A percentile compares a stretch with the other conserved stretches of the same genome.
Conservation (phyloP, 2,797 vertebrate species). For the Phalloptychus januarius region DNA sequence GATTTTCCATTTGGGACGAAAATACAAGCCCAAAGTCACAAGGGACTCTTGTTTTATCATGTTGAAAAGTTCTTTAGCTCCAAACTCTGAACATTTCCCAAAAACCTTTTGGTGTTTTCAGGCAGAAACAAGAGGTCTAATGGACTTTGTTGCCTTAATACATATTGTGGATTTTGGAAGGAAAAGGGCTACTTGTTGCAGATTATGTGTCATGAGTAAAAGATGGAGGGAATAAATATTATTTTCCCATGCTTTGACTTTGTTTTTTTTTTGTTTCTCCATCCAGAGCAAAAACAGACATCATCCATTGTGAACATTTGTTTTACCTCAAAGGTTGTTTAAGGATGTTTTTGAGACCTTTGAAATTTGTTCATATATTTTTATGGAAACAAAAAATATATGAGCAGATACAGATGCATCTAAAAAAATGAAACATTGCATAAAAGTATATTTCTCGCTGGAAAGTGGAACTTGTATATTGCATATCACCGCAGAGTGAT, state of each 20-base stretch:
- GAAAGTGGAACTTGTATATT: not conserved
- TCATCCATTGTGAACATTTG: not conserved
- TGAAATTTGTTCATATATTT: not conserved
- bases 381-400: not conserved
- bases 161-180: slow-evolving; percentile 15
- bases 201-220: slow-evolving; percentile 24
- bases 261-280: slow-evolving; percentile 16
- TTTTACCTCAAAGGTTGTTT: not conserved
- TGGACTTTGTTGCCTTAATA: slow-evolving; percentile 63
- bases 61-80: slow-evolving; percentile 25
- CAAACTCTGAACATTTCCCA: slow-evolving; percentile 16
- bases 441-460: not conserved
- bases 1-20: slow-evolving; percentile 26
- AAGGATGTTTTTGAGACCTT: not conserved
- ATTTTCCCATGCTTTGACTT: slow-evolving; percentile 34
- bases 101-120: slow-evolving; percentile 34
- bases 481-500: too few relatives aligned
- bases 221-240: slow-evolving; percentile 55
- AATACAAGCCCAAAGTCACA: slow-evolving; percentile 28
- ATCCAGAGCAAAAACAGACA: not conserved
- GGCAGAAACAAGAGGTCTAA: slow-evolving; percentile 11
- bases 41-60: slow-evolving; percentile 15
- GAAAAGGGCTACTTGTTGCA: slow-evolving; percentile 49
- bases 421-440: too few relatives aligned
- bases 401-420: not conserved